Conservation (phyloP, 2,797 vertebrate species). For the Melanotaenia pygmaea region DNA sequence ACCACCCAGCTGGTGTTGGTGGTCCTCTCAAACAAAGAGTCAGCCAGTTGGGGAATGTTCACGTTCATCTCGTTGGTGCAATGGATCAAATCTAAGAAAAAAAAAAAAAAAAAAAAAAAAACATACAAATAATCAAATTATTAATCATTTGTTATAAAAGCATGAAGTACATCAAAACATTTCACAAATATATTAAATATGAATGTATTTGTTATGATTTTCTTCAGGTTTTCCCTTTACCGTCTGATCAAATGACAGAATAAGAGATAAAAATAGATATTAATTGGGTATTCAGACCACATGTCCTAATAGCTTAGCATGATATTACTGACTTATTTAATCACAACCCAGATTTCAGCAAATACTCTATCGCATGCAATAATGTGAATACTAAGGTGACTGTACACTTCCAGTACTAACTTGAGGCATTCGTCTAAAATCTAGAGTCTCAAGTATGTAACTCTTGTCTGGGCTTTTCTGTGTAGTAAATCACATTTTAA, state of each 20-base stretch:
- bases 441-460: neutral
- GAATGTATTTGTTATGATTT: neutral
- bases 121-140: neutral
- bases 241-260: neutral
- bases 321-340: neutral
- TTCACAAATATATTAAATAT: neutral
- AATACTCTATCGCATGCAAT: neutral
- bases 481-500: neutral
- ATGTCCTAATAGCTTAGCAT: conserved; percentile 1
- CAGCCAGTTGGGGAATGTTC: conserved; percentile 98
- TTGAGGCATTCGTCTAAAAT: neutral
- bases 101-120: neutral
- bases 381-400: neutral
- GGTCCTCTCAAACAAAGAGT: conserved; percentile 97
- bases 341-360: neutral
- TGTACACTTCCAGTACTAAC: neutral
- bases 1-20: conserved; percentile 99
- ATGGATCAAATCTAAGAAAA: conserved; percentile 92
- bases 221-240: neutral
- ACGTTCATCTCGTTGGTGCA: conserved; percentile 99
- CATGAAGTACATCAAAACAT: neutral
- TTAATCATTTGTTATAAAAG: neutral
- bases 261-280: neutral
- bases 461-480: neutral
- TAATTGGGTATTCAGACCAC: conserved; percentile 2